These are phyloP conservation scores for Onchidella celtica DNA, from an alignment of 2,888 invertebrate genomes.

Conservation along the genomic window DNA sequence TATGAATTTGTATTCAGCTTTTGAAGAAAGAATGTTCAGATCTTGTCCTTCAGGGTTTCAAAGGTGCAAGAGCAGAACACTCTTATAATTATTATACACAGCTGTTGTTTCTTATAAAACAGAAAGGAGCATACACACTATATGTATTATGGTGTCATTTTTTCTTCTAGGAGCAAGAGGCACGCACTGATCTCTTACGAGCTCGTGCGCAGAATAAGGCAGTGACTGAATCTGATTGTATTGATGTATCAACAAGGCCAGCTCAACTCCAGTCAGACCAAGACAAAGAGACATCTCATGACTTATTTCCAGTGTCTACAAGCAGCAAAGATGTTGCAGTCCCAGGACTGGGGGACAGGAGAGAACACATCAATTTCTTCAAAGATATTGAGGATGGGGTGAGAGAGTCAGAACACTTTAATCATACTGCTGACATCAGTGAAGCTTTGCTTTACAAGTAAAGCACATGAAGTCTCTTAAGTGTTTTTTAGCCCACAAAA, in stretches of 20 bases:
- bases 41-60: no score
- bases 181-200: slow-evolving; percentile 87
- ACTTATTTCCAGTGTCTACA: slow-evolving; percentile 26
- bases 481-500: no score
- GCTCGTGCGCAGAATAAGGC: slow-evolving; percentile 81
- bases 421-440: no score
- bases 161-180: slow-evolving; percentile 88
- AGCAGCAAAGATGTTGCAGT: slow-evolving; percentile 80
- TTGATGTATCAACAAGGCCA: slow-evolving; percentile 1
- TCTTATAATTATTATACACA: not conserved
- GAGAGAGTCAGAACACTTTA: no score
- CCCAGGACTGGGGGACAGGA: slow-evolving; percentile 64
- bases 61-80: no score
- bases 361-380: slow-evolving; percentile 91
- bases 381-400: slow-evolving; percentile 87
- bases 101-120: not conserved
- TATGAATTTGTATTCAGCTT: no score
- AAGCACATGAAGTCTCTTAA: no score
- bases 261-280: slow-evolving; percentile 8
- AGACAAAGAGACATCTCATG: slow-evolving; percentile 7
- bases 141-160: no score
- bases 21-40: no score
- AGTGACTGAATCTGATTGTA: slow-evolving; percentile 15
- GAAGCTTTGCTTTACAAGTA: not conserved
- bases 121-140: no score